Percentiles rank a stretch among this genome's conserved stretches.
Conservation (phyloP, 2,888 invertebrate genomes). For the Tenthredo amoena region DNA sequence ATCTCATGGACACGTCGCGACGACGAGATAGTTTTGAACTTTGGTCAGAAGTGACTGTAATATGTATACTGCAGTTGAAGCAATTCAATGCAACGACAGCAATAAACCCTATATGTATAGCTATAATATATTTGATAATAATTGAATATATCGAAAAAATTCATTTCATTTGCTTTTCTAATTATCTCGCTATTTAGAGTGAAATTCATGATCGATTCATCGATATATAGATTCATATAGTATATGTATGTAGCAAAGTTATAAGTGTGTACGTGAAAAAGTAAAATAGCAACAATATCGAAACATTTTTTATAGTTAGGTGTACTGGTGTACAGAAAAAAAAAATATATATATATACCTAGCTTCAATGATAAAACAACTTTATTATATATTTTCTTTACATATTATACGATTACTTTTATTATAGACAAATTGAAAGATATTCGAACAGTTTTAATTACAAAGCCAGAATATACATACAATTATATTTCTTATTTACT, state of each 20-base stretch:
- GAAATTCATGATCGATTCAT: too few relatives aligned
- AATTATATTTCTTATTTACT: too few relatives aligned
- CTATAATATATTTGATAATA: neutral
- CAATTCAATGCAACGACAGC: neutral
- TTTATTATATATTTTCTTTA: neutral
- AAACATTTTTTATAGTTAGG: too few relatives aligned
- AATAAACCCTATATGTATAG: neutral
- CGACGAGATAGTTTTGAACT: constrained; percentile 20
- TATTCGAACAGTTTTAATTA: too few relatives aligned
- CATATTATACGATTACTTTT: neutral
- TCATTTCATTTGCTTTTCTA: neutral
- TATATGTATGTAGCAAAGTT: too few relatives aligned
- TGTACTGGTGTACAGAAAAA: too few relatives aligned
- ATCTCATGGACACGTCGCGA: neutral
- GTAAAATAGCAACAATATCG: too few relatives aligned
- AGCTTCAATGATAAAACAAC: neutral
- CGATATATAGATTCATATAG: too few relatives aligned
- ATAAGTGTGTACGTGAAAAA: too few relatives aligned
- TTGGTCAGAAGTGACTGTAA: constrained; percentile 15
- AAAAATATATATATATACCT: neutral
- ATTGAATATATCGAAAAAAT: neutral
- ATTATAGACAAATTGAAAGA: neutral
- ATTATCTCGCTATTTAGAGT: too few relatives aligned
- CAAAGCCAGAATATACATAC: too few relatives aligned
- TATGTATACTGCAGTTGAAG: neutral